Base-by-base conservation (phyloP, 1,140 invertebrate species). In the Ostrea denselamellosa region DNA sequence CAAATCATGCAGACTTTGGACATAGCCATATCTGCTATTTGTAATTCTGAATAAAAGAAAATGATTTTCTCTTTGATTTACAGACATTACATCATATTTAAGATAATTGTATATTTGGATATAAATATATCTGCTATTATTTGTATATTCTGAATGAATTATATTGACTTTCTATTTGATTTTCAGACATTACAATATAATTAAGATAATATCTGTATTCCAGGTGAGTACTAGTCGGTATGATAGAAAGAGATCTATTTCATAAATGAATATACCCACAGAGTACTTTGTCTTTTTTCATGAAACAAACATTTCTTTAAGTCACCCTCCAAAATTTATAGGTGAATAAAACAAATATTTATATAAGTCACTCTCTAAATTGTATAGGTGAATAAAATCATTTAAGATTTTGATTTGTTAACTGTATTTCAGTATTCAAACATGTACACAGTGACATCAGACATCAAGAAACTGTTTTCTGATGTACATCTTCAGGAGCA, bases 361-460 rank as follows among this genome's bases (percentile, higher is more conserved):
- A 1, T 44, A 2, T 5, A 44, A 44, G 34, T 44, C 34, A 44
- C 1, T 44, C 34, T 44, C 34, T 44, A 44, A 2, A 44, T 2
- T 44, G 34, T 44, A 44, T 44, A 44, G 34, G 34, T 53, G 19
- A 12, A 51, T 82, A 53, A 56, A 51, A 28, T 53, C 12, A 56
- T 17, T 2, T 56, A 2, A 17, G 54, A 56, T 17, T 19, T 71
- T 71, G 19, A 22, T 1, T 65, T 34, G 56, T 51, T 62, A 44
- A 17, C 8, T 19, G 22, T n/a, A 65, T 65, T 14, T 25, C 58
- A 65, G 14, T 65, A 62, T 94, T 97, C 97, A 89, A 99, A 99
- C 95, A 97, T 98, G 89, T 99, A 99, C 94, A 97, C 97, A 83
- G 96, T 97, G 14, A 99, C 98, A 5, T 96, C 97, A n/a, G 96